These are phyloP conservation scores for Ormyrus pomaceus DNA, from an alignment of 2,888 invertebrate genomes.

Conservation along the genomic window DNA sequence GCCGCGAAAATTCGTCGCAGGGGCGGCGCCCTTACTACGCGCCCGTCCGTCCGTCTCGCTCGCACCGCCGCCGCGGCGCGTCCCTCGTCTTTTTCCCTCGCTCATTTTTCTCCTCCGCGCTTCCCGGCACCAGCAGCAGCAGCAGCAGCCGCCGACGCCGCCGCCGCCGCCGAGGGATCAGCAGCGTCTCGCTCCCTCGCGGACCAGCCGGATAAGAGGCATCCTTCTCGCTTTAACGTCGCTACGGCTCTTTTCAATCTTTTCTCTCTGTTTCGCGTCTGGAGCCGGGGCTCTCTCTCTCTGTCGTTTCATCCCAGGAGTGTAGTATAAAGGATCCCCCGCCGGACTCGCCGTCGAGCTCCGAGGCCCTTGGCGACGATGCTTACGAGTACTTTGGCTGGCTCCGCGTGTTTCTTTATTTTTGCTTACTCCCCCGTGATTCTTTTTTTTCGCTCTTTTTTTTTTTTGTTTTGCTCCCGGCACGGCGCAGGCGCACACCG, in stretches of 20 bases:
- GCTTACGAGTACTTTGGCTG: constrained; percentile 39
- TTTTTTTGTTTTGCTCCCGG: neutral
- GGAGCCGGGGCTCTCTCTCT: constrained; percentile 52
- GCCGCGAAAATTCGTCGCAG: constrained; percentile 68
- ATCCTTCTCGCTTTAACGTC: constrained; percentile 16
- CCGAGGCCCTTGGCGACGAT: constrained; percentile 59
- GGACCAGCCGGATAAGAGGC: neutral
- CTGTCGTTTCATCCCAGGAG: constrained; percentile 64
- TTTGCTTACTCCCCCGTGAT: neutral
- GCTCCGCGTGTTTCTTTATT: neutral
- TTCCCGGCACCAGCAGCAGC: too few species aligned
- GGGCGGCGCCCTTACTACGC: constrained; percentile 67
- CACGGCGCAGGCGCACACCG: neutral
- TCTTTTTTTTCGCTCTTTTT: constrained; percentile 1
- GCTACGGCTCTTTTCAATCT: constrained; percentile 25
- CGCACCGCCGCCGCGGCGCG: constrained; percentile 31
- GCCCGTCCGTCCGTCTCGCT: constrained; percentile 34
- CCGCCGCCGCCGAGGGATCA: too few species aligned
- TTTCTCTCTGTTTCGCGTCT: constrained; percentile 51
- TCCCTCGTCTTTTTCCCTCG: constrained; percentile 19
- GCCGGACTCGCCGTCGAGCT: constrained; percentile 25
- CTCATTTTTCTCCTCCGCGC: constrained; percentile 40
- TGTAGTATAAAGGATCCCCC: constrained; percentile 69
- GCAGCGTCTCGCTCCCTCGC: neutral
- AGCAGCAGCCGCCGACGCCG: too few species aligned